Conservation (phyloP, 2,888 invertebrate species). For the Diaphora mendica region DNA sequence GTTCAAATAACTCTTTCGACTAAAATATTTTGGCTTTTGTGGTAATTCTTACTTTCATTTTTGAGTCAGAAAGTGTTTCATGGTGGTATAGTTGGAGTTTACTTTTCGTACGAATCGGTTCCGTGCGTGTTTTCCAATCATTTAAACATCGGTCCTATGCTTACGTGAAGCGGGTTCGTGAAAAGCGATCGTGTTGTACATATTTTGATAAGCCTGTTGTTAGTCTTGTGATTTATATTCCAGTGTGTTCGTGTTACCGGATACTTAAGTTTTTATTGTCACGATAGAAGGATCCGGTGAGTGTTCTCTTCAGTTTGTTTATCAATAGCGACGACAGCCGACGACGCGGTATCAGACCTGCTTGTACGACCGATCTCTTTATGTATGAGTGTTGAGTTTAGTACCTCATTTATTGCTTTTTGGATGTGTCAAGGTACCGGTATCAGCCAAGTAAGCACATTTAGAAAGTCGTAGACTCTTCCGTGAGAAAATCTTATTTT, state of each 20-base stretch:
- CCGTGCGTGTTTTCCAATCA: conserved; percentile 65
- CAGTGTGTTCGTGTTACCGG: conserved; percentile 81
- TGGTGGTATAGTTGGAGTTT: conserved; percentile 56
- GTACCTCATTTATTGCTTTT: conserved; percentile 79
- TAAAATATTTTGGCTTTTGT: conserved; percentile 81
- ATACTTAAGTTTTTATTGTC: conserved; percentile 84
- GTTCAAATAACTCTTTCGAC: conserved; percentile 63
- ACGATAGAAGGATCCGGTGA: conserved; percentile 76
- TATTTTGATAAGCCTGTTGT: conserved; percentile 78
- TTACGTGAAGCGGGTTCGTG: conserved; percentile 69
- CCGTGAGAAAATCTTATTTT: conserved; percentile 51
- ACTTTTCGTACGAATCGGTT: conserved; percentile 55
- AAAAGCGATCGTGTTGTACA: conserved; percentile 77
- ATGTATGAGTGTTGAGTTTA: conserved; percentile 82
- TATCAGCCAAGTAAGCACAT: conserved; percentile 34
- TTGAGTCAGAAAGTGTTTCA: conserved; percentile 55
- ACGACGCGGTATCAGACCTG: conserved; percentile 76
- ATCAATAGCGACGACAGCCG: conserved; percentile 77
- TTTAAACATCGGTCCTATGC: conserved; percentile 52
- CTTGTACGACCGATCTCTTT: conserved; percentile 77
- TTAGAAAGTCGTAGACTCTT: conserved; percentile 46
- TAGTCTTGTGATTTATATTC: conserved; percentile 80
- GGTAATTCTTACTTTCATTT: conserved; percentile 78
- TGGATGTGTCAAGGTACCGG: conserved; percentile 65
- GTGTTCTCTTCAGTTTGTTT: conserved; percentile 81